Evolutionary conservation across 2,113 vertebrate species (phyloP).

Genomic region (Tyto alba): DNA sequence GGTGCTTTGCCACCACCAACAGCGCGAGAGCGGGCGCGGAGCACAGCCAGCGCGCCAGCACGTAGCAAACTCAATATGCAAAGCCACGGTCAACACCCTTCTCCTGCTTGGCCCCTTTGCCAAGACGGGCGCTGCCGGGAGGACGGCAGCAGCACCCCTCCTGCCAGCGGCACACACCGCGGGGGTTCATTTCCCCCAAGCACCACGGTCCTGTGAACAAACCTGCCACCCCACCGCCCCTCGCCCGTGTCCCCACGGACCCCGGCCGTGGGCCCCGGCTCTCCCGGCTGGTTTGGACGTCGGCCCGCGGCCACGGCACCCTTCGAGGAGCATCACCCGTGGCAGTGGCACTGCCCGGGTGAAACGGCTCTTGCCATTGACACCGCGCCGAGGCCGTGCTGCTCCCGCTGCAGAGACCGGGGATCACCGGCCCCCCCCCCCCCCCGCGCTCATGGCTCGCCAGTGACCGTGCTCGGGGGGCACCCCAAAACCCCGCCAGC

Average conservation of each 20-base stretch:
- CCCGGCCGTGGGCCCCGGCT: accelerated
- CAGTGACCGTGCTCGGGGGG: too few relatives aligned
- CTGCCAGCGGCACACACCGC: accelerated
- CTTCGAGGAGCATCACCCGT: not conserved
- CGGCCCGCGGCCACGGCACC: not conserved
- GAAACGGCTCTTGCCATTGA: not conserved
- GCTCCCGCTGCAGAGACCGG: not conserved
- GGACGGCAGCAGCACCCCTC: not conserved
- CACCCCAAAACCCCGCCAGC: not conserved
- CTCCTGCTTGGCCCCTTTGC: not conserved
- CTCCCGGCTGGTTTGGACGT: accelerated
- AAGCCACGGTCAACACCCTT: accelerated
- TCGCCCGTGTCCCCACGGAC: accelerated
- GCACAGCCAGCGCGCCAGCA: not conserved
- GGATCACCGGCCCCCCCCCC: too few relatives aligned
- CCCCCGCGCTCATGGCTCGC: too few relatives aligned
- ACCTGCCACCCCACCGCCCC: not conserved
- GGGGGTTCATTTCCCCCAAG: not conserved
- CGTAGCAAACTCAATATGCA: not conserved
- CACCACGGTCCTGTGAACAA: accelerated
- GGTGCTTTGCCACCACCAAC: not conserved
- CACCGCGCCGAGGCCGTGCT: too few relatives aligned
- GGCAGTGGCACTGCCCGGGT: too few relatives aligned
- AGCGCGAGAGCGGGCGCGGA: accelerated
- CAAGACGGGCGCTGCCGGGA: not conserved